phyloP scores from a whole-genome alignment of 1,140 invertebrate species.

The Bombus difficillimus region DNA sequence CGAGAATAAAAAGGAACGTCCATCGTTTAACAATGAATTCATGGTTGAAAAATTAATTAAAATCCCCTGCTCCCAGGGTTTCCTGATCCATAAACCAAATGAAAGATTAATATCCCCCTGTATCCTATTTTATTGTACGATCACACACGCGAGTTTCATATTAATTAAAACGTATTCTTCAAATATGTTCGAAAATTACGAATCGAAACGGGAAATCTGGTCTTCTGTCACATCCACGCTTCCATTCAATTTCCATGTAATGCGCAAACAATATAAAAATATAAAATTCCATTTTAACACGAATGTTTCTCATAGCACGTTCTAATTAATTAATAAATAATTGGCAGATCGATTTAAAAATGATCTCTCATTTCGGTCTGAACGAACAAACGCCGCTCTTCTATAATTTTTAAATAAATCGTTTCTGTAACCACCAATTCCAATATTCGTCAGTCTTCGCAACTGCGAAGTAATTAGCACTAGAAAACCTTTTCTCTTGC shows the following conservation, averaged over 20 bases:
- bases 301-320: neutral
- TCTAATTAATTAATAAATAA: neutral
- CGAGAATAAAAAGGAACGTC: neutral
- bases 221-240: neutral
- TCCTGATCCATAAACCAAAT: slow-evolving; percentile 8
- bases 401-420: too few species aligned
- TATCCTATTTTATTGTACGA: neutral
- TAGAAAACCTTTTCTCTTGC: too few species aligned
- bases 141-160: neutral
- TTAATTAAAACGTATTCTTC: slow-evolving; percentile 5
- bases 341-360: neutral
- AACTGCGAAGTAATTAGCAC: too few species aligned
- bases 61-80: neutral
- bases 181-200: neutral
- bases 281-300: neutral
- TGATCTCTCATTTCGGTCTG: too few species aligned
- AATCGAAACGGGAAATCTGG: neutral
- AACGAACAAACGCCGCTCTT: too few species aligned
- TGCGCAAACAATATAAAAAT: too few species aligned
- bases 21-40: neutral
- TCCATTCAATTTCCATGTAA: neutral
- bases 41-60: slow-evolving; percentile 20
- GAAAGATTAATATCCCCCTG: neutral
- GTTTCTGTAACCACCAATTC: too few species aligned
- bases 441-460: too few species aligned